Conservation (phyloP, 2,797 vertebrate species). For the Scolopax bukidnonensis region DNA sequence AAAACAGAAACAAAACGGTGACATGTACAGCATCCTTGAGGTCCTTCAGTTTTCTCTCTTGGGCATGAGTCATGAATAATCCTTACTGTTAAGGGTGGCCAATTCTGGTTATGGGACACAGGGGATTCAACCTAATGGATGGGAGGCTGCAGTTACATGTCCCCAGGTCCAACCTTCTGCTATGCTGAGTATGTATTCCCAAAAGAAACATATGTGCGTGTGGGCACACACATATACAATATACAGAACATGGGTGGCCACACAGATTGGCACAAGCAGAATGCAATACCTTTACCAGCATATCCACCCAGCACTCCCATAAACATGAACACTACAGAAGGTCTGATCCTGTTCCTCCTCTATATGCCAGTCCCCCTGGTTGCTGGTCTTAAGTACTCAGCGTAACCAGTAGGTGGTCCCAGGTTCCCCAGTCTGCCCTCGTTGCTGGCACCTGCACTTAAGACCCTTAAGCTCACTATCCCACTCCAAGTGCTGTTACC, state of each 20-base stretch:
- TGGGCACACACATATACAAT: rapidly evolving
- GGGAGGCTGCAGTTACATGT: not conserved
- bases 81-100: not conserved
- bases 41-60: not conserved
- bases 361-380: no score
- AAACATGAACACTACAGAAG: not conserved
- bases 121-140: not conserved
- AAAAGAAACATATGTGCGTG: not conserved
- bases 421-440: not conserved
- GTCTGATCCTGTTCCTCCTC: not conserved
- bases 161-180: not conserved
- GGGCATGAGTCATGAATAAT: not conserved
- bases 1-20: not conserved
- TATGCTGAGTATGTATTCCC: not conserved
- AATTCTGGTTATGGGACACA: not conserved
- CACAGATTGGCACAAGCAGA: not conserved
- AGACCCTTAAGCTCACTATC: not conserved
- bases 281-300: not conserved
- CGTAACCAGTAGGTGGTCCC: not conserved
- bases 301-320: not conserved
- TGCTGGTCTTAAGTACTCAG: not conserved
- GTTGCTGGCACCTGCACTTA: not conserved
- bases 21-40: not conserved
- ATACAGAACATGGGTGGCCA: not conserved
- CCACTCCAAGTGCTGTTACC: not conserved